Percentiles rank a stretch among this genome's conserved stretches.
Conservation (phyloP, 2,888 invertebrate species). For the Dysmachus trigonus region DNA sequence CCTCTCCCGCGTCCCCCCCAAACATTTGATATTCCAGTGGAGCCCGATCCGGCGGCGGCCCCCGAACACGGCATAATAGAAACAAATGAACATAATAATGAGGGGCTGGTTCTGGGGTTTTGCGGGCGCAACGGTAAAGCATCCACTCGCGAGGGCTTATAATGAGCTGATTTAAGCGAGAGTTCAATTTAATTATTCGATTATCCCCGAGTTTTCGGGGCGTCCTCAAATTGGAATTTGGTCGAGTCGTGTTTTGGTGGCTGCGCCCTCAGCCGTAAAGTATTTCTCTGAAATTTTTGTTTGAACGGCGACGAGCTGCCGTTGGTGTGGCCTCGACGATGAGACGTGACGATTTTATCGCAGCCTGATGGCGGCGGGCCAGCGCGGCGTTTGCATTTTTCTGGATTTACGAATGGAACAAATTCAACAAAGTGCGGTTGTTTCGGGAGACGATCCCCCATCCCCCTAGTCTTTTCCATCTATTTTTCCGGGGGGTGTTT, state of each 20-base stretch:
- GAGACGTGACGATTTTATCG: not conserved
- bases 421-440: not conserved
- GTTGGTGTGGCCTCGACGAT: not conserved
- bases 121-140: conserved; percentile 9
- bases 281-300: conserved; percentile 8
- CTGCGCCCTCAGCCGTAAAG: not conserved
- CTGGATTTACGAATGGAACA: not conserved
- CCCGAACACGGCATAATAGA: conserved; percentile 20
- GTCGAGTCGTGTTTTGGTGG: conserved; percentile 12
- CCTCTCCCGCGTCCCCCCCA: not conserved
- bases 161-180: conserved; percentile 41
- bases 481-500: not conserved
- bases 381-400: not conserved
- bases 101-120: conserved; percentile 37
- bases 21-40: conserved; percentile 5
- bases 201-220: not conserved
- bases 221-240: conserved; percentile 31
- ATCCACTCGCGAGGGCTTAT: conserved; percentile 18
- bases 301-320: not conserved
- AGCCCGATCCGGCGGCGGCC: not conserved
- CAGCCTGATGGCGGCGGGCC: not conserved
- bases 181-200: conserved; percentile 42
- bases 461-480: not conserved
- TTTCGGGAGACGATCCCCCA: not conserved
- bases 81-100: conserved; percentile 40